Conservation (phyloP, 2,888 invertebrate species). For the Philaethria dido region DNA sequence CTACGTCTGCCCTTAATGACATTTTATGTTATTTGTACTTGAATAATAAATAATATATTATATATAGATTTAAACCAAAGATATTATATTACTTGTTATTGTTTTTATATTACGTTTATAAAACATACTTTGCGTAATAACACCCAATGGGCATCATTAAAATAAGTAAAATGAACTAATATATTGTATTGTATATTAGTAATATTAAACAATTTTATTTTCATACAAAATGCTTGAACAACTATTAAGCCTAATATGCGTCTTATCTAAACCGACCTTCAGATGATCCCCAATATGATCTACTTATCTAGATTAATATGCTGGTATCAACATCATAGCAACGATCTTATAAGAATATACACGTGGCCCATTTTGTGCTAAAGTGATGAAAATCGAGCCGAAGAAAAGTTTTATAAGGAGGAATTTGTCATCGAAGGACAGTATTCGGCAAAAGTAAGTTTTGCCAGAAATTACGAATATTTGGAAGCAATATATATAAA, state of each 20-base stretch:
- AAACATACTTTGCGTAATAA: not conserved
- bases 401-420: conserved; percentile 28
- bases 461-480: conserved; percentile 24
- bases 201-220: too few relatives aligned
- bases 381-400: conserved; percentile 16
- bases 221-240: conserved; percentile 23
- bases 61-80: not conserved
- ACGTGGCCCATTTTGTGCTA: conserved; percentile 5
- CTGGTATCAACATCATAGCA: conserved; percentile 50
- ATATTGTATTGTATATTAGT: too few relatives aligned
- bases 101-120: not conserved
- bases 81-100: not conserved
- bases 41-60: conserved; percentile 3
- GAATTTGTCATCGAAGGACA: conserved; percentile 21
- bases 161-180: too few relatives aligned
- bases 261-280: conserved; percentile 72
- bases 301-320: conserved; percentile 73
- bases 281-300: conserved; percentile 63
- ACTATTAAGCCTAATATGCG: conserved; percentile 34
- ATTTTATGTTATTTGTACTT: conserved; percentile 34
- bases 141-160: too few relatives aligned
- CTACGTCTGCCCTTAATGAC: conserved; percentile 44
- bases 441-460: conserved; percentile 28
- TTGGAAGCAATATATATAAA: conserved; percentile 11
- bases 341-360: conserved; percentile 42